Percentiles rank a stretch among this genome's conserved stretches.
These are phyloP conservation scores for Epinotia brunnichana DNA, from an alignment of 2,888 invertebrate genomes.

Conservation along the genomic window DNA sequence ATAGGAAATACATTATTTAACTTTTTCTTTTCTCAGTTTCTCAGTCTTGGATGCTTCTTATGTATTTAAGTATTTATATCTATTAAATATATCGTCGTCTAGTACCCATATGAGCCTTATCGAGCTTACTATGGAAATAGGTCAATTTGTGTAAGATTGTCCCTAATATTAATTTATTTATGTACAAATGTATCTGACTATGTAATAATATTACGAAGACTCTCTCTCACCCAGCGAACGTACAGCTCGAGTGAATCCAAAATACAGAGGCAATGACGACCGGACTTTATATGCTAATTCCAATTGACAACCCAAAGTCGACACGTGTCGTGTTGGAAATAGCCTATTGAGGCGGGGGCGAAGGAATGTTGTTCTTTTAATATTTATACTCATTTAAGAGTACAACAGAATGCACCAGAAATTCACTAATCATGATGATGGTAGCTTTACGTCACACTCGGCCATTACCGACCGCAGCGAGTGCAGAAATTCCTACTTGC, in stretches of 20 bases:
- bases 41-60: too few relatives aligned
- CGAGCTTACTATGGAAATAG: too few relatives aligned
- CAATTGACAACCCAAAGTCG: conserved; percentile 36
- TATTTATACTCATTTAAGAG: conserved; percentile 7
- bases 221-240: background rate
- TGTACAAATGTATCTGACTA: too few relatives aligned
- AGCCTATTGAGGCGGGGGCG: conserved; percentile 23
- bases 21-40: too few relatives aligned
- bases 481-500: too few relatives aligned
- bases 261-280: conserved; percentile 38
- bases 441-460: background rate
- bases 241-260: conserved; percentile 16
- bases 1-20: too few relatives aligned
- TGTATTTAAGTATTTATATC: too few relatives aligned
- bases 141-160: too few relatives aligned
- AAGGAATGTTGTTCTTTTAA: conserved; percentile 24
- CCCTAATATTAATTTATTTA: too few relatives aligned
- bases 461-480: too few relatives aligned
- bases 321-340: conserved; percentile 35
- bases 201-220: background rate
- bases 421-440: background rate
- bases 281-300: conserved; percentile 35
- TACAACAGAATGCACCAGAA: background rate
- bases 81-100: too few relatives aligned
- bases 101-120: too few relatives aligned